Percentiles rank a stretch among this genome's conserved stretches.
Evolutionary conservation across 2,888 invertebrate species (phyloP).

Genomic region (Cyclophora albipunctata): DNA sequence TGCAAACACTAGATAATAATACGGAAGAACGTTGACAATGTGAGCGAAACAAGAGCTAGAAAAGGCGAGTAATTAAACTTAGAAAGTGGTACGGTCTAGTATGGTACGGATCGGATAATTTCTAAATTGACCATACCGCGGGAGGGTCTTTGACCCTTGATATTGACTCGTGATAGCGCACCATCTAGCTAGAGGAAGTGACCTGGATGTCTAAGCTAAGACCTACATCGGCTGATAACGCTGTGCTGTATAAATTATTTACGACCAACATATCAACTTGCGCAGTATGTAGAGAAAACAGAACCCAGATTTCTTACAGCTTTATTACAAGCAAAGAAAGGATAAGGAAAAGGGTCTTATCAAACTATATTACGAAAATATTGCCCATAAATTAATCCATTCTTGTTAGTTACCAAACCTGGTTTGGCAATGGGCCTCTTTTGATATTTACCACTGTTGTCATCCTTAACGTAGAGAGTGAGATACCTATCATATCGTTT

Average conservation of each 20-base stretch:
- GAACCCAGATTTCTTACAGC: too few species aligned
- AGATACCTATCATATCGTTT: too few species aligned
- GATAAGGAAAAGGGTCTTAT: too few species aligned
- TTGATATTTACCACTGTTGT: too few species aligned
- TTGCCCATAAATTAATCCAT: too few species aligned
- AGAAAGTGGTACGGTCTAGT: constrained; percentile 57
- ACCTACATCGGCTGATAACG: constrained; percentile 2
- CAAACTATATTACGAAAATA: too few species aligned
- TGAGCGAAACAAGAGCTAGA: constrained; percentile 45
- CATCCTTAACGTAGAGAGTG: too few species aligned
- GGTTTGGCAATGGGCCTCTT: too few species aligned
- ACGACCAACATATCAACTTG: too few species aligned
- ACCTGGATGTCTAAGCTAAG: constrained; percentile 7
- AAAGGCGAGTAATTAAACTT: constrained; percentile 58
- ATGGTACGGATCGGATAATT: constrained; percentile 47
- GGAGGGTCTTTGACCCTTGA: constrained; percentile 36
- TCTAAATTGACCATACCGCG: constrained; percentile 45
- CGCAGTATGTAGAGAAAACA: too few species aligned
- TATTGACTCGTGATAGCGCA: constrained; percentile 19
- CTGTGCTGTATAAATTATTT: neutral
- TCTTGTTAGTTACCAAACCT: too few species aligned
- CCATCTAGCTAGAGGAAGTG: constrained; percentile 12
- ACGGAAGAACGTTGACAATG: constrained; percentile 59
- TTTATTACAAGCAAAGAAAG: too few species aligned
- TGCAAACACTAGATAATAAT: constrained; percentile 45